A percentile compares a stretch with the other conserved stretches of the same genome.
These are phyloP conservation scores for Hydrolagus affinis DNA, from an alignment of 2,113 vertebrate species.

Conservation along the genomic window DNA sequence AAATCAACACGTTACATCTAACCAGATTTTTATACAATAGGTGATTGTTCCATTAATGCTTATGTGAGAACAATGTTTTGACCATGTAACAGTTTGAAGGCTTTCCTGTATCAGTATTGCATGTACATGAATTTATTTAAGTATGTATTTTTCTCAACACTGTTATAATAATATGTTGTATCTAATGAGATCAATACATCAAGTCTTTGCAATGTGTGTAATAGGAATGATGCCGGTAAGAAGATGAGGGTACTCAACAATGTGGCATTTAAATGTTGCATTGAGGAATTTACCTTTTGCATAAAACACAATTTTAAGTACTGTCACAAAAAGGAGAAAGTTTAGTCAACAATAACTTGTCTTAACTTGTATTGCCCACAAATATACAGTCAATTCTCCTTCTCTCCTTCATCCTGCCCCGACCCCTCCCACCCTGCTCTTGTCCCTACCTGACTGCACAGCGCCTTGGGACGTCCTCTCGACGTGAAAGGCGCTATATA, in stretches of 20 bases:
- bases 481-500: too few species aligned
- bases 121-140: constrained; percentile 5
- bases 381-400: too few species aligned
- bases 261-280: not conserved
- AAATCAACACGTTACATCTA: not conserved
- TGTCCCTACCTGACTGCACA: too few species aligned
- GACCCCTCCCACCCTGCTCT: too few species aligned
- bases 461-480: too few species aligned
- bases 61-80: not conserved
- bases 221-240: not conserved
- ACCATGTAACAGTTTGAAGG: not conserved
- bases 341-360: too few species aligned
- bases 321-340: not conserved
- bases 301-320: not conserved
- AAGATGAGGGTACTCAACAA: not conserved
- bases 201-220: not conserved
- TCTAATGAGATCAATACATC: not conserved
- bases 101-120: not conserved
- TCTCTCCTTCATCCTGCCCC: too few species aligned
- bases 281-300: not conserved
- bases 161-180: not conserved
- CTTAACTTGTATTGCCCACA: too few species aligned
- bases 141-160: not conserved
- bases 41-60: constrained; percentile 7
- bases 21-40: not conserved